Percentiles rank a stretch among this genome's conserved stretches.
phyloP scores from a whole-genome alignment of 2,113 vertebrate genomes.

The Mesocricetus auratus region DNA sequence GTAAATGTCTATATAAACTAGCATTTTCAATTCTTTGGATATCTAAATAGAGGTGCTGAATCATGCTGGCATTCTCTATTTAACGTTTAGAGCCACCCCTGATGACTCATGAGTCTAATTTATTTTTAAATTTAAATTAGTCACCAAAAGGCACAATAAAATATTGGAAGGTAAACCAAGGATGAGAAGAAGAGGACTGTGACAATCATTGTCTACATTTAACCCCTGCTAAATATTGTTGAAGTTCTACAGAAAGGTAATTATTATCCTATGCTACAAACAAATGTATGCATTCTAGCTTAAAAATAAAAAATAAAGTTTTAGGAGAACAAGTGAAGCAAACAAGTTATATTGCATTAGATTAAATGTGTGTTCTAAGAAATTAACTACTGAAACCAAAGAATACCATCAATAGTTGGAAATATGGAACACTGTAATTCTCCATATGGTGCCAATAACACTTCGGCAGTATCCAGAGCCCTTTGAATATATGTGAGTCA shows the following conservation, averaged over 20 bases:
- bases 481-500: not conserved
- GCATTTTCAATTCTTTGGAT: not conserved
- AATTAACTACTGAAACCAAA: slow-evolving; percentile 19
- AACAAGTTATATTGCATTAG: not conserved
- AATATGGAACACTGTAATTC: not conserved
- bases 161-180: not conserved
- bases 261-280: not conserved
- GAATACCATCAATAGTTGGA: not conserved
- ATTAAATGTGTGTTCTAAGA: not conserved
- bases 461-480: not conserved
- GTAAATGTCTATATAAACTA: not conserved
- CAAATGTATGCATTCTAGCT: not conserved
- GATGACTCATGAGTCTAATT: not conserved
- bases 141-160: not conserved
- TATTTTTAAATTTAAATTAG: no score
- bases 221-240: not conserved
- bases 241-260: not conserved
- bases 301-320: not conserved
- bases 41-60: not conserved
- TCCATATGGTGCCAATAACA: not conserved
- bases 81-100: not conserved
- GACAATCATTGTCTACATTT: not conserved
- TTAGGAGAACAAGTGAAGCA: not conserved
- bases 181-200: not conserved
- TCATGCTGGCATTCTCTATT: not conserved